A percentile compares a stretch with the other conserved stretches of the same genome.
Evolutionary conservation across 2,113 vertebrate species (phyloP).

Genomic region (Hyaena hyaena): DNA sequence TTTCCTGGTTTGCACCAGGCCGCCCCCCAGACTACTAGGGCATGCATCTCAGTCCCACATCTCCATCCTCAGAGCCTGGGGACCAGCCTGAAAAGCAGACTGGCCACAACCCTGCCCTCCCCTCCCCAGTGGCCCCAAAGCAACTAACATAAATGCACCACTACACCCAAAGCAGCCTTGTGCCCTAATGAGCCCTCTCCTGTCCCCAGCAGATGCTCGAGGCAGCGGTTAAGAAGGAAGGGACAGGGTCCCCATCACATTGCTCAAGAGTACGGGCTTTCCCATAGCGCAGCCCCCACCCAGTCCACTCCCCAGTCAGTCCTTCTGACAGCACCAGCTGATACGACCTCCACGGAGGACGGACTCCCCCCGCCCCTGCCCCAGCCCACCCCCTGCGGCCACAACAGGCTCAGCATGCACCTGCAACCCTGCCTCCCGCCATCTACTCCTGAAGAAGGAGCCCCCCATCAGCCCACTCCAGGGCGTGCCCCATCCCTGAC

Average conservation of each 20-base stretch:
- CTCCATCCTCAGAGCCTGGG: background rate
- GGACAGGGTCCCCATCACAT: background rate
- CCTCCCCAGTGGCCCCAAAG: background rate
- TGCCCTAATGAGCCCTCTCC: background rate
- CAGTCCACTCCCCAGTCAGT: background rate
- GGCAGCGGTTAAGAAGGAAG: background rate
- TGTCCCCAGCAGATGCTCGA: background rate
- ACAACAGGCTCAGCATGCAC: background rate
- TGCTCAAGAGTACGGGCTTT: background rate
- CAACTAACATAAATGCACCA: background rate
- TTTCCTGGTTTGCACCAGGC: background rate
- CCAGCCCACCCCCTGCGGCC: background rate
- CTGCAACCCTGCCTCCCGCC: background rate
- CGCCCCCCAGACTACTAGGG: background rate
- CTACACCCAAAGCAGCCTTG: background rate
- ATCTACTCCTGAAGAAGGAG: background rate
- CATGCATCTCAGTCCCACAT: background rate
- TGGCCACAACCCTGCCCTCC: background rate
- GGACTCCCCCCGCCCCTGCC: background rate
- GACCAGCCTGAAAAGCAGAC: background rate
- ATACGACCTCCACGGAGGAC: background rate
- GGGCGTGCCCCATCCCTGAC: background rate
- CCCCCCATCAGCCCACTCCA: background rate
- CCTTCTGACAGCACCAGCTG: background rate
- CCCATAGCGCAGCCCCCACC: rapidly evolving